These are phyloP conservation scores for Orcinus orca DNA, from an alignment of 2,113 vertebrate genomes.

Conservation along the genomic window DNA sequence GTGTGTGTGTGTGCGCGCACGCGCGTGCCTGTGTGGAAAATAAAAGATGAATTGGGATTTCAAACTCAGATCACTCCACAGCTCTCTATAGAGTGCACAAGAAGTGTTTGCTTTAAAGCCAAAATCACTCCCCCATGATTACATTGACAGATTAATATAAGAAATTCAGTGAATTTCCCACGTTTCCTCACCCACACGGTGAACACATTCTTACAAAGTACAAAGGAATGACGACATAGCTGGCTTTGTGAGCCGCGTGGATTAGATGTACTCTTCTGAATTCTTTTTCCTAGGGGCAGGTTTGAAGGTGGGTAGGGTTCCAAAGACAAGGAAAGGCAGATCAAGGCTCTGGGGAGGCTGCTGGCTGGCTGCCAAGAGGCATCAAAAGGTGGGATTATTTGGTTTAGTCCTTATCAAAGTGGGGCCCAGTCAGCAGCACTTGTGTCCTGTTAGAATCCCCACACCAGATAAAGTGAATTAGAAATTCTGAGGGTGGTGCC, in stretches of 20 bases:
- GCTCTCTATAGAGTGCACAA: conserved; percentile 54
- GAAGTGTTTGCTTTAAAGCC: conserved; percentile 61
- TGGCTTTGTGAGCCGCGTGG: neutral
- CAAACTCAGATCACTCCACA: conserved; percentile 50
- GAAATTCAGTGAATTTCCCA: conserved; percentile 5
- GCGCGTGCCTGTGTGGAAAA: neutral
- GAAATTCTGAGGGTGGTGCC: neutral
- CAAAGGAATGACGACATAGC: neutral
- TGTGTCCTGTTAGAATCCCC: neutral
- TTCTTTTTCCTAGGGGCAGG: neutral
- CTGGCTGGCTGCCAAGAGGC: neutral
- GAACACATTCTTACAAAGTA: neutral
- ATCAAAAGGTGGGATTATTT: neutral
- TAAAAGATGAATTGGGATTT: conserved; percentile 55
- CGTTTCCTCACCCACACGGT: neutral
- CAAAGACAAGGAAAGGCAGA: neutral
- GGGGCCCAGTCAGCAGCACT: neutral
- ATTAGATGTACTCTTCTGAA: neutral
- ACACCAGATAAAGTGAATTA: neutral
- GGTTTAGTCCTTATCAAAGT: neutral
- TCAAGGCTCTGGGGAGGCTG: neutral
- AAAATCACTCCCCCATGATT: conserved; percentile 39
- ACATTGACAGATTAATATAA: neutral
- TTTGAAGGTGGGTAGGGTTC: neutral
- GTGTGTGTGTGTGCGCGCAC: neutral